Evolutionary conservation across 2,797 vertebrate genomes (phyloP), one percentile per base, ranked within the genome.

Genomic region (Cuculus canorus): DNA sequence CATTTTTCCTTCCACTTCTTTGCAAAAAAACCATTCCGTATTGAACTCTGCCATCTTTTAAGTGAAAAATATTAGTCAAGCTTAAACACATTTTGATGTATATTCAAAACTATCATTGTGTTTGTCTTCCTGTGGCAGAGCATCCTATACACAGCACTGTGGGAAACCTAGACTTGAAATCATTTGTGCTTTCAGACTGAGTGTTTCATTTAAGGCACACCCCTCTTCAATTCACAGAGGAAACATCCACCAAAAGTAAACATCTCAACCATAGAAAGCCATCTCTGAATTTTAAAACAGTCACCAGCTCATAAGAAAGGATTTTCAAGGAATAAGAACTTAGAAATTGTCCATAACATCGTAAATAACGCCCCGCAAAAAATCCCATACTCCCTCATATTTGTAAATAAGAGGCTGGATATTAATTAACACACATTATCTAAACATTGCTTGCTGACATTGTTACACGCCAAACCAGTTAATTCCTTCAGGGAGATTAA

Each of bases 191-290:
- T 65, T 64, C 47, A 35, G 33, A 70, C 56, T 3, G 9, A 66
- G 15, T n/a, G 57, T 87, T 94, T 83, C 27, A 82, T 45, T 66
- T 59, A 71, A 28, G 18, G 43, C 21, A 63, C 37, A 64, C 33
- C 54, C 54, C 64, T 32, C n/a, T 32, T 52, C 52, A 43, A 21
- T 88, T 48, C 59, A 61, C 14, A 60, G 53, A 88, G 53, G 64
- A 73, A 72, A 61, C 25, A 19, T 71, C 79, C 80, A 66, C 41
- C 39, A 60, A 65, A 91, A 91, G 52, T 70, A 64, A 96, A 59
- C 9, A 56, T 27, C 59, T 87, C 59, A 71, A 61, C 48, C 35
- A 48, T 13, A 77, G 86, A 59, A 81, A 73, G 41, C 23, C 23
- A 45, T 22, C 75, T 66, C 50, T 76, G 50, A 82, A 45, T 82